These are phyloP conservation scores for Drosophila cognata DNA, from an alignment of 2,888 invertebrate species.

Conservation along the genomic window DNA sequence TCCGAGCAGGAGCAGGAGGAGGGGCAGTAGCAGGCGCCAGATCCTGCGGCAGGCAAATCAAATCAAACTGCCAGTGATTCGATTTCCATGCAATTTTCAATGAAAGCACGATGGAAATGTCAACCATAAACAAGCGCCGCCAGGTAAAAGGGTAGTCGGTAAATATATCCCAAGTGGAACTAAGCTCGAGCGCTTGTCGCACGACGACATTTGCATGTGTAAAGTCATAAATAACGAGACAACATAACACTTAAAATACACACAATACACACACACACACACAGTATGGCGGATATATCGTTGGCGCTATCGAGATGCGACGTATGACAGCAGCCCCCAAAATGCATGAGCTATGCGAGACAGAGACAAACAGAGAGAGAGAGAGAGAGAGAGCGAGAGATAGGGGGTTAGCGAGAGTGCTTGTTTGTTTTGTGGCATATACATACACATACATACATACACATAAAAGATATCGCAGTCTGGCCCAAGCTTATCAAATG, in stretches of 20 bases:
- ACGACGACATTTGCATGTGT: constrained; percentile 81
- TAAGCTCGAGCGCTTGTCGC: constrained; percentile 77
- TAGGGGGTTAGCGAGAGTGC: not conserved
- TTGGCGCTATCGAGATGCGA: constrained; percentile 71
- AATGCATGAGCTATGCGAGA: constrained; percentile 69
- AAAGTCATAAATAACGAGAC: constrained; percentile 82
- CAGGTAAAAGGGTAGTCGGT: constrained; percentile 58
- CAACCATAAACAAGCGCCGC: constrained; percentile 78
- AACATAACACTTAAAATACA: constrained; percentile 74
- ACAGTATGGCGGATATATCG: constrained; percentile 33
- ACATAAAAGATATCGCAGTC: constrained; percentile 34
- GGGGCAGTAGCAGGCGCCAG: not conserved
- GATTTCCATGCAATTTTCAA: constrained; percentile 81
- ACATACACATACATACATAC: not conserved
- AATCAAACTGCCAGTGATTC: constrained; percentile 67
- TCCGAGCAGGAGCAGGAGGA: not conserved
- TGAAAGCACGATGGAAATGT: constrained; percentile 68
- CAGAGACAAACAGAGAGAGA: not conserved
- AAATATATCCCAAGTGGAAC: constrained; percentile 54
- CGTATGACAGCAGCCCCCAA: constrained; percentile 69
- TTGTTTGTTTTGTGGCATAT: constrained; percentile 48
- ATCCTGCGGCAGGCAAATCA: constrained; percentile 50
- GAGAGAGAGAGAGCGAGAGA: not conserved
- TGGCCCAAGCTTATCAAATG: constrained; percentile 76
- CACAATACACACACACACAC: constrained; percentile 33